Conservation (phyloP, 1,140 invertebrate genomes). For the Bombyx mori region DNA sequence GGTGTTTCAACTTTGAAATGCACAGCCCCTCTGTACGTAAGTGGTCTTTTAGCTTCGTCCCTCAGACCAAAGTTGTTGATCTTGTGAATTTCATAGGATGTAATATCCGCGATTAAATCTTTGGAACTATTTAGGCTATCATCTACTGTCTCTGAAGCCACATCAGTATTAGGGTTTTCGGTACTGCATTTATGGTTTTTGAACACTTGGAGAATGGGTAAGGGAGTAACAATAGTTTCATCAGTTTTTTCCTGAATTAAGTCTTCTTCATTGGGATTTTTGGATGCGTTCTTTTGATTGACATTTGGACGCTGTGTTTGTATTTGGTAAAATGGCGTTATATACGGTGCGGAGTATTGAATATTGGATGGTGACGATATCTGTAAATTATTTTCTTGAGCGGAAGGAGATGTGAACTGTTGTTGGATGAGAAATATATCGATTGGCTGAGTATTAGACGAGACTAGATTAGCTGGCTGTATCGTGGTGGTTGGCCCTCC, state of each 20-base stretch:
- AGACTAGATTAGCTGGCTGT: too few relatives aligned
- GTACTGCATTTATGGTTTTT: conserved; percentile 47
- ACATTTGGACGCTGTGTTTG: conserved; percentile 15
- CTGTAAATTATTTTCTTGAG: background rate
- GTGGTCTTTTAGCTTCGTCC: conserved; percentile 13
- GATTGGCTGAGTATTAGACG: conserved; percentile 14
- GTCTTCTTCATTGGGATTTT: too few relatives aligned
- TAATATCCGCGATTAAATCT: conserved; percentile 20
- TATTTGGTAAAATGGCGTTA: conserved; percentile 16
- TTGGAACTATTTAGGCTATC: conserved; percentile 26
- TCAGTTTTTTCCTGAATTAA: too few relatives aligned
- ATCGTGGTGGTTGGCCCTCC: too few relatives aligned
- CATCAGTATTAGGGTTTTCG: conserved; percentile 13
- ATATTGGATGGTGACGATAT: background rate
- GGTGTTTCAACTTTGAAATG: conserved; percentile 38
- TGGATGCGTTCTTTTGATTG: too few relatives aligned
- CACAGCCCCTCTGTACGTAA: conserved; percentile 31
- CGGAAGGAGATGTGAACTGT: conserved; percentile 24
- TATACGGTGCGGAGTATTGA: conserved; percentile 12
- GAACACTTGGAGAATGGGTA: conserved; percentile 44
- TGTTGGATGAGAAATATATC: conserved; percentile 45
- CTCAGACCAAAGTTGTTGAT: conserved; percentile 37
- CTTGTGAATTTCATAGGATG: conserved; percentile 27
- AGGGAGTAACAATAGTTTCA: background rate
- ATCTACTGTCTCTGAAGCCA: conserved; percentile 12